Conservation (phyloP, 2,888 invertebrate genomes). For the Lasius platythorax region DNA sequence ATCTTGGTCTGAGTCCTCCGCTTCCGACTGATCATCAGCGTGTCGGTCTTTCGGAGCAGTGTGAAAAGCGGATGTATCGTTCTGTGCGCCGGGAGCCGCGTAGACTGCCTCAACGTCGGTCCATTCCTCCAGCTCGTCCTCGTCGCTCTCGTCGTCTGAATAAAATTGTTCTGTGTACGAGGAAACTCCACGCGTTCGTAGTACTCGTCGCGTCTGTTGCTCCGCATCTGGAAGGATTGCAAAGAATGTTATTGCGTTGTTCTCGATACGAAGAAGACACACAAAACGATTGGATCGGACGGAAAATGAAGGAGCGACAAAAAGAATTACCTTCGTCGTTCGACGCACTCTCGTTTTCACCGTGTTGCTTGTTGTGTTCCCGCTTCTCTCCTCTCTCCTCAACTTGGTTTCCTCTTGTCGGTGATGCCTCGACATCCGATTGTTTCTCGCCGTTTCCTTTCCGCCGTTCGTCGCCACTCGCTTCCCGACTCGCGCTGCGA, state of each 20-base stretch:
- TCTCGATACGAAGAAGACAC: not conserved
- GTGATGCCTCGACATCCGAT: not conserved
- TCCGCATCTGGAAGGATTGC: constrained; percentile 32
- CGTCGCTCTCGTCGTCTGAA: constrained; percentile 81
- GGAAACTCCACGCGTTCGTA: constrained; percentile 83
- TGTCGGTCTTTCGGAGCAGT: constrained; percentile 73
- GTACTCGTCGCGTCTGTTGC: constrained; percentile 78
- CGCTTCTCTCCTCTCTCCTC: constrained; percentile 2
- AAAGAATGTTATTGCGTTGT: not conserved
- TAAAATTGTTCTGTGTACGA: constrained; percentile 83
- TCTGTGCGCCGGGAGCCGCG: constrained; percentile 76
- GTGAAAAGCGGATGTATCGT: constrained; percentile 73
- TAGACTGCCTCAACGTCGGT: constrained; percentile 79
- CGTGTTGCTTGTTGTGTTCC: constrained; percentile 8
- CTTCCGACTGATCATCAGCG: constrained; percentile 73
- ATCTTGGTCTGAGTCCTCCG: constrained; percentile 84
- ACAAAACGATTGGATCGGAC: not conserved
- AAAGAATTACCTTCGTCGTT: constrained; percentile 36
- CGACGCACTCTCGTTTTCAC: constrained; percentile 7
- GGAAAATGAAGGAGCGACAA: not conserved
- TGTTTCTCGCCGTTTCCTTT: constrained; percentile 5
- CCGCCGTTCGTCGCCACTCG: constrained; percentile 17
- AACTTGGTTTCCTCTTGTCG: constrained; percentile 14
- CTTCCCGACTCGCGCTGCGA: constrained; percentile 7
- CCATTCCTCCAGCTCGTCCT: constrained; percentile 82